Evolutionary conservation across 2,797 vertebrate species (phyloP).

Genomic region (Hippoglossus hippoglossus): DNA sequence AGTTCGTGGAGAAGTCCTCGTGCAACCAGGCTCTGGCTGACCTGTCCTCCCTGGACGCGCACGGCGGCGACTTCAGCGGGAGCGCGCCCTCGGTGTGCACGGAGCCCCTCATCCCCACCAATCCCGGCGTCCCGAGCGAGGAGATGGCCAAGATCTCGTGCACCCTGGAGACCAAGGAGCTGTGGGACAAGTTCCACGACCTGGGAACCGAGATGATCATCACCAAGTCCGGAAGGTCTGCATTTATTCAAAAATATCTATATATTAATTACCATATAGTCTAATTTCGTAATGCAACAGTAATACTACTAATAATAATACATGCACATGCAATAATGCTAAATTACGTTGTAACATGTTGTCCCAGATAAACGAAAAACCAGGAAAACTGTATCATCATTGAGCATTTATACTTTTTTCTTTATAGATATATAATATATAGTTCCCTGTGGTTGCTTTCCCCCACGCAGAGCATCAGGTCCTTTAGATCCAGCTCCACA

Average conservation of each 20-base stretch:
- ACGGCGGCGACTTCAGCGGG: slow-evolving; percentile 86
- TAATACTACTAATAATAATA: too few relatives aligned
- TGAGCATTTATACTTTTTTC: too few relatives aligned
- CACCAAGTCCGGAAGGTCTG: slow-evolving; percentile 96
- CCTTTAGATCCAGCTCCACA: not conserved
- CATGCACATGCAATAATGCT: too few relatives aligned
- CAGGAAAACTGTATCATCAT: too few relatives aligned
- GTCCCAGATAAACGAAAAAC: too few relatives aligned
- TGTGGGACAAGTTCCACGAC: slow-evolving; percentile 99
- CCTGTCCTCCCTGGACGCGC: slow-evolving; percentile 88
- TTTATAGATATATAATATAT: too few relatives aligned
- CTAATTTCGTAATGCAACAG: not conserved
- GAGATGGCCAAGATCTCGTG: slow-evolving; percentile 98
- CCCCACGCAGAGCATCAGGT: not conserved
- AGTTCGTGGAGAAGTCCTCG: slow-evolving; percentile 98
- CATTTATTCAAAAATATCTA: not conserved
- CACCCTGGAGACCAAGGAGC: slow-evolving; percentile 97
- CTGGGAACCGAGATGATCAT: slow-evolving; percentile 99
- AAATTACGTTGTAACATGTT: too few relatives aligned
- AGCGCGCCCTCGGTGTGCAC: slow-evolving; percentile 85
- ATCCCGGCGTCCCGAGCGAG: slow-evolving; percentile 92
- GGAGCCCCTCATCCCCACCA: slow-evolving; percentile 95
- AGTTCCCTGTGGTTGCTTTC: too few relatives aligned
- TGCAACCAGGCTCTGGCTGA: slow-evolving; percentile 90
- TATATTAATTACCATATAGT: not conserved